Conservation (phyloP, 2,888 invertebrate species). For the Pterobdella sp. region DNA sequence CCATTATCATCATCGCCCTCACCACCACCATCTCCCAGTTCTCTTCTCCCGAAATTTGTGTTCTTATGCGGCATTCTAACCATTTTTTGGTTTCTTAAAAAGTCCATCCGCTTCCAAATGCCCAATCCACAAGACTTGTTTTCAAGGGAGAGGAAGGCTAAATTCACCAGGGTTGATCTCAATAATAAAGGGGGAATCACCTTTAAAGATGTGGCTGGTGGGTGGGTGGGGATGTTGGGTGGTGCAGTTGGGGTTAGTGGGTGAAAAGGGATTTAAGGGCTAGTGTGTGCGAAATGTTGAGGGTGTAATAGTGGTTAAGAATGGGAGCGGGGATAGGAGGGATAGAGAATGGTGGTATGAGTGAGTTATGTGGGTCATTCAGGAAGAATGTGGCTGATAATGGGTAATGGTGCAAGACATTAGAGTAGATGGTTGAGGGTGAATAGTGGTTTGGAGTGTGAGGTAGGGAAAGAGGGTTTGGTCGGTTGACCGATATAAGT, state of each 20-base stretch:
- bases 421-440: neutral
- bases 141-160: constrained; percentile 45
- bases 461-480: neutral
- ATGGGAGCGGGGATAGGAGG: no score
- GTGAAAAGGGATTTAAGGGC: neutral
- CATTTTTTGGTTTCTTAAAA: constrained; percentile 38
- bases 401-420: neutral
- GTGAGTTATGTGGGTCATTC: no score
- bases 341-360: no score
- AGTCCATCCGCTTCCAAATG: constrained; percentile 39
- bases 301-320: neutral
- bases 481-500: no score
- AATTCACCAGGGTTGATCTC: constrained; percentile 43
- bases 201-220: constrained; percentile 79
- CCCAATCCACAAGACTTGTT: constrained; percentile 68
- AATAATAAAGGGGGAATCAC: constrained; percentile 54
- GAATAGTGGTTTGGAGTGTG: neutral
- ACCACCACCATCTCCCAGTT: constrained; percentile 31
- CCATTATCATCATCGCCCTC: neutral
- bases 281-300: neutral
- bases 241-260: constrained; percentile 61
- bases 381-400: no score
- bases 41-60: constrained; percentile 39
- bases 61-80: constrained; percentile 37
- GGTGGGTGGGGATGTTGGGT: constrained; percentile 88